Evolutionary conservation across 2,888 invertebrate genomes (phyloP).

Genomic region (Tipula unca): DNA sequence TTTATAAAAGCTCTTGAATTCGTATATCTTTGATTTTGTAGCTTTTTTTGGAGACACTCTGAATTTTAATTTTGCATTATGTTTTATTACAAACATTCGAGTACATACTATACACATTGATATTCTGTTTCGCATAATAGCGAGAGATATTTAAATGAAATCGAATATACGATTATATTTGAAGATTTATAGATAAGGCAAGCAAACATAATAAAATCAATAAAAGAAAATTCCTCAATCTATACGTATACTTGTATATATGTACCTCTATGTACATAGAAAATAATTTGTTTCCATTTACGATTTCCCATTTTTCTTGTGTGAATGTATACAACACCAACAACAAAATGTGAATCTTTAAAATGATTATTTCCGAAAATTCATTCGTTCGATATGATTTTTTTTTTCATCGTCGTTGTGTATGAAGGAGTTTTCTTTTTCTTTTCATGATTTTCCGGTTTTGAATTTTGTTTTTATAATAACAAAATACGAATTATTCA

Average conservation of each 20-base stretch:
- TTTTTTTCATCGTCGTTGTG: not conserved
- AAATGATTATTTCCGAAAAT: not conserved
- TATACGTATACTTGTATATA: too few species aligned
- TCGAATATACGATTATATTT: not conserved
- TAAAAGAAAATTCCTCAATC: not conserved
- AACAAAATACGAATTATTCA: too few species aligned
- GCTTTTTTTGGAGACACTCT: too few species aligned
- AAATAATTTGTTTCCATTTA: not conserved
- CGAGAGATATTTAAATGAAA: not conserved
- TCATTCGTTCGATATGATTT: not conserved
- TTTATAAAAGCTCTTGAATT: too few species aligned
- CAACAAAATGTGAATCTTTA: not conserved
- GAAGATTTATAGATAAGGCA: not conserved
- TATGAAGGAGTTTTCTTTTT: not conserved
- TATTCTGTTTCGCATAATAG: too few species aligned
- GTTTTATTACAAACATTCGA: too few species aligned
- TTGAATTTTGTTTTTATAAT: not conserved
- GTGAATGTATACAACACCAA: not conserved
- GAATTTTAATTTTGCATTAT: too few species aligned
- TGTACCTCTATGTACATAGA: not conserved
- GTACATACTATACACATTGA: too few species aligned
- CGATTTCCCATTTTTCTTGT: not conserved
- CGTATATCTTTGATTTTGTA: too few species aligned
- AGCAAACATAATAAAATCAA: not conserved
- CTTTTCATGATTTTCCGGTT: not conserved